Conservation (phyloP, 2,797 vertebrate species). For the Amphiprion clarkii region DNA sequence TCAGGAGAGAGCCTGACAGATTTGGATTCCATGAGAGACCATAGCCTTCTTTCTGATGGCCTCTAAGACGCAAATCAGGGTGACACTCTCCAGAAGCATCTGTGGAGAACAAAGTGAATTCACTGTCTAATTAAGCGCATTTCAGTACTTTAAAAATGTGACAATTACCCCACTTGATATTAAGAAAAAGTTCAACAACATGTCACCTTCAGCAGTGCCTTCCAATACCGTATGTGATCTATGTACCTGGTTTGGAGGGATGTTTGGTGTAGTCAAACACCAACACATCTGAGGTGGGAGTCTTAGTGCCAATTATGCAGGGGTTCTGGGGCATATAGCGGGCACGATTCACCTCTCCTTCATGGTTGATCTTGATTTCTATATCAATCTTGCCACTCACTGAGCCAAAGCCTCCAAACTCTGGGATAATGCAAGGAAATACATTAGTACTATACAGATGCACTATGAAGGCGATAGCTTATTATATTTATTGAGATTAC, state of each 20-base stretch:
- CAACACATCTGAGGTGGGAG: conserved; percentile 95
- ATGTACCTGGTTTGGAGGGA: conserved; percentile 94
- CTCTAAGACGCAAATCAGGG: conserved; percentile 93
- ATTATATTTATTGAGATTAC: not conserved
- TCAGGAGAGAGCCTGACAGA: conserved; percentile 93
- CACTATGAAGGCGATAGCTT: not conserved
- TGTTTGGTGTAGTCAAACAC: conserved; percentile 98
- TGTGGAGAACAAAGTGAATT: conserved; percentile 45
- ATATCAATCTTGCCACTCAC: conserved; percentile 97
- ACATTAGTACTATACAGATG: not conserved
- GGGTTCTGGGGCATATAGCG: conserved; percentile 98
- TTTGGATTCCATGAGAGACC: conserved; percentile 98
- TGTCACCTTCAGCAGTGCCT: not conserved
- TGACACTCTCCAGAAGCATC: conserved; percentile 95
- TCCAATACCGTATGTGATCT: not conserved
- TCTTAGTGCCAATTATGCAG: conserved; percentile 96
- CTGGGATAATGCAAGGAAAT: conserved; percentile 68
- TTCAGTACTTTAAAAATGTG: not conserved
- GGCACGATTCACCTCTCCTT: conserved; percentile 96
- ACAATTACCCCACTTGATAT: not conserved
- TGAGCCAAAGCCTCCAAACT: conserved; percentile 97
- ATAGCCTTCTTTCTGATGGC: conserved; percentile 97
- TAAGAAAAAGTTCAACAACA: not conserved
- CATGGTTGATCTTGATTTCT: conserved; percentile 97
- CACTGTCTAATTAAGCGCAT: not conserved